Evolutionary conservation across 2,113 vertebrate species (phyloP).

Genomic region (Esox niger): DNA sequence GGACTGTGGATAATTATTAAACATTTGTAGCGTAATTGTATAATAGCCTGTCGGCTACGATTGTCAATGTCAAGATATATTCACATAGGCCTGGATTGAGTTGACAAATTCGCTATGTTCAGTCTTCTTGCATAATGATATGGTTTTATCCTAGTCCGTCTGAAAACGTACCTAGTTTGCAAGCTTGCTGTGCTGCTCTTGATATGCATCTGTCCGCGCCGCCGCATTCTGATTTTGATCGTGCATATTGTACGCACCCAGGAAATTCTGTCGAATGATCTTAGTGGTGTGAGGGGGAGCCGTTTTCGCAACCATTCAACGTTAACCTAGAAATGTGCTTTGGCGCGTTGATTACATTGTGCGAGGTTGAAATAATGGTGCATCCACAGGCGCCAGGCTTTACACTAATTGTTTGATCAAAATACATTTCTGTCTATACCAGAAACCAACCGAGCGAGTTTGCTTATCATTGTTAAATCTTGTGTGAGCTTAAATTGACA

Average conservation of each 20-base stretch:
- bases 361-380: slow-evolving; percentile 19
- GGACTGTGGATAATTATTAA: no score
- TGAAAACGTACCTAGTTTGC: background rate
- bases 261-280: background rate
- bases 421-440: no score
- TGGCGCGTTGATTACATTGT: background rate
- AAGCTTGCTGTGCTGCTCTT: background rate
- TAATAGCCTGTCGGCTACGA: no score
- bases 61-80: background rate
- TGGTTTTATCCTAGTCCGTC: background rate
- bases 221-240: background rate
- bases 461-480: no score
- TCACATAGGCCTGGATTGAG: background rate
- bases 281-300: background rate
- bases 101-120: no score
- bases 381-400: slow-evolving; percentile 35
- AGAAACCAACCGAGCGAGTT: no score
- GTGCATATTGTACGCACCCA: slow-evolving; percentile 5
- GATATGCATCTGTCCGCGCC: background rate
- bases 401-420: background rate
- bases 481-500: no score
- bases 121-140: no score
- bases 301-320: background rate
- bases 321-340: background rate
- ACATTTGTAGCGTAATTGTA: no score